A percentile compares a stretch with the other conserved stretches of the same genome.
Conservation (phyloP, 2,113 vertebrate genomes). For the Ceyx cyanopectus region DNA sequence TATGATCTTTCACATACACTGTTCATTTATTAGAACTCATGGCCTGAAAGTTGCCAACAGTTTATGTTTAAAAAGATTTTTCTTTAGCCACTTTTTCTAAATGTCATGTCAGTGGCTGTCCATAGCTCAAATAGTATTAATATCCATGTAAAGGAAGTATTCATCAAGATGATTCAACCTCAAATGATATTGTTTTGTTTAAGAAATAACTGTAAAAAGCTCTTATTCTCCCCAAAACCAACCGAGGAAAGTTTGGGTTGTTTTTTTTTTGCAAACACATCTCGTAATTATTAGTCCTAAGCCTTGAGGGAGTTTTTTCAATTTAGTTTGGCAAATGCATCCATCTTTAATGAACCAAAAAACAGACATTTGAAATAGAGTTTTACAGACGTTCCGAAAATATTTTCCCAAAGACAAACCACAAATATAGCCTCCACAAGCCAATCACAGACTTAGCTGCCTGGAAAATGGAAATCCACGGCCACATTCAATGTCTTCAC, state of each 20-base stretch:
- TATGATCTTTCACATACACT: no score
- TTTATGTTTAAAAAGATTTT: no score
- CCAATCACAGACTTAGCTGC: background rate
- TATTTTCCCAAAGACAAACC: background rate
- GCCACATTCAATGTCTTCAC: background rate
- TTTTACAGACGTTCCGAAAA: slow-evolving; percentile 47
- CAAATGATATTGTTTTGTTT: background rate
- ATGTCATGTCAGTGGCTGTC: background rate
- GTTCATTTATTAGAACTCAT: no score
- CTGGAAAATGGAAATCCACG: slow-evolving; percentile 11
- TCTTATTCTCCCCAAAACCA: background rate
- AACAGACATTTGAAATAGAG: background rate
- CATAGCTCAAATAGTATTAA: background rate
- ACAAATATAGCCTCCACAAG: background rate
- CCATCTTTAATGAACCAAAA: background rate
- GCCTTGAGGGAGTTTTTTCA: background rate
- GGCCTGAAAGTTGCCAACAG: no score
- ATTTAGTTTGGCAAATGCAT: background rate
- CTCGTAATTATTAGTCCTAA: background rate
- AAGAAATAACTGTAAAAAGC: slow-evolving; percentile 16
- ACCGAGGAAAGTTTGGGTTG: background rate
- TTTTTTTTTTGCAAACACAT: background rate
- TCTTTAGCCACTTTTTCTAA: background rate
- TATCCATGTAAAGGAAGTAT: background rate
- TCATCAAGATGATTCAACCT: slow-evolving; percentile 4